Base-by-base conservation (phyloP, 2,797 vertebrate species). In the Notolepis coatsorum region DNA sequence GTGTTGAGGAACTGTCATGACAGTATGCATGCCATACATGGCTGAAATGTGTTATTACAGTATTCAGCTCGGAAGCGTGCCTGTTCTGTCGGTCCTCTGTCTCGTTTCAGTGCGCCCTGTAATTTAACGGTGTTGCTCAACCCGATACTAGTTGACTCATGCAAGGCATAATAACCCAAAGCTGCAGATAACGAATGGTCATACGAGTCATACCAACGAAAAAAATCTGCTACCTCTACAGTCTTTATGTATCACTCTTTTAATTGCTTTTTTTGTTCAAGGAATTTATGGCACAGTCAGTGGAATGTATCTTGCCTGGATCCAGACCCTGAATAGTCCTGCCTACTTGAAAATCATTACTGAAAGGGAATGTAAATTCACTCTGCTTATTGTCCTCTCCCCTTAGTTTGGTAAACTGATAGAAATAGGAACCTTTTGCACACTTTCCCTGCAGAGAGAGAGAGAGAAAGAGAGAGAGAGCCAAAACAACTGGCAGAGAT, bases 81-180 rank as follows among this genome's bases (percentile, higher is more conserved):
- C 13, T 49, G 23, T 15, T 28, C 8, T 38, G 15, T 24, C 21
- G 2, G 35, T 43, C 17, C 49, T 13, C 51, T 46, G 28, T 46
- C 58, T 20, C 50, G n/a, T 43, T 67, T 59, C 66, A n/a, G 24
- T 5, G 23, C 7, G 42, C 75, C 75, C 79, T 86, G 80, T 84
- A 77, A 88, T 88, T 84, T 83, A 54, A 28, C 7, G 0, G 15
- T 43, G 64, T 88, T 79, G 71, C 59, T 76, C 79, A 85, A 69
- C 68, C 49, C 71, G 9, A 53, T 20, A 38, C 33, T 15, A 21
- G 21, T 38, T 38, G 3, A 33, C 21, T 53, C 33, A 39, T 6
- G 31, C 61, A 63, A 7, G 24, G n/a, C 3, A 41, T 66, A 12
- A 38, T n/a, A n/a, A n/a, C n/a, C n/a, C n/a, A n/a, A n/a, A n/a